These are phyloP conservation scores for Arctia plantaginis DNA, from an alignment of 2,888 invertebrate genomes.

Conservation along the genomic window DNA sequence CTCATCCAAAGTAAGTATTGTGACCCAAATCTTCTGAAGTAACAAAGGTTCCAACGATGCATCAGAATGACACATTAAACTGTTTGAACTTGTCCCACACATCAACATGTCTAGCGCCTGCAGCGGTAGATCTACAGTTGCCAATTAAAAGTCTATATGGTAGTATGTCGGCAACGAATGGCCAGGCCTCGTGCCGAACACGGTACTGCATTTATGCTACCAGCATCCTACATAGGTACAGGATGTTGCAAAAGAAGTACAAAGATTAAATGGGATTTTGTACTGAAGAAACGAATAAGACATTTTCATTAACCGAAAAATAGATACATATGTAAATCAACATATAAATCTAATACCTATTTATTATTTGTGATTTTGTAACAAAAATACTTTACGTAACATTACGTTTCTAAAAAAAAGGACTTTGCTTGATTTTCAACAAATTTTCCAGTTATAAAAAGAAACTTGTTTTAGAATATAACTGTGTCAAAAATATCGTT, in stretches of 20 bases:
- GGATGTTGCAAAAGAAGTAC: constrained; percentile 42
- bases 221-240: constrained; percentile 56
- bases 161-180: constrained; percentile 74
- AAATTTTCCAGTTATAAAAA: neutral
- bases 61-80: constrained; percentile 47
- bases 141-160: constrained; percentile 84
- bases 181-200: constrained; percentile 59
- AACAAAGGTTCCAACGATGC: constrained; percentile 44
- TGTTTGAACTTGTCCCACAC: constrained; percentile 63
- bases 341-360: too few relatives aligned
- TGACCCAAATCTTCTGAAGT: constrained; percentile 39
- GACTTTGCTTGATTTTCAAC: neutral
- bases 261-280: neutral
- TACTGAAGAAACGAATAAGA: neutral
- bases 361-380: too few relatives aligned
- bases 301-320: neutral
- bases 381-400: neutral
- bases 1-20: neutral
- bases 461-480: neutral
- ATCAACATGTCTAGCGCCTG: constrained; percentile 71
- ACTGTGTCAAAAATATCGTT: neutral
- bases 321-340: too few relatives aligned
- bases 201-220: constrained; percentile 63
- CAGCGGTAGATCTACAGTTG: constrained; percentile 73
- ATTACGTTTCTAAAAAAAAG: neutral